Evolutionary conservation across 2,888 invertebrate genomes (phyloP), one percentile per base, ranked within the genome.

Genomic region (Acanthosepion pharaonis): DNA sequence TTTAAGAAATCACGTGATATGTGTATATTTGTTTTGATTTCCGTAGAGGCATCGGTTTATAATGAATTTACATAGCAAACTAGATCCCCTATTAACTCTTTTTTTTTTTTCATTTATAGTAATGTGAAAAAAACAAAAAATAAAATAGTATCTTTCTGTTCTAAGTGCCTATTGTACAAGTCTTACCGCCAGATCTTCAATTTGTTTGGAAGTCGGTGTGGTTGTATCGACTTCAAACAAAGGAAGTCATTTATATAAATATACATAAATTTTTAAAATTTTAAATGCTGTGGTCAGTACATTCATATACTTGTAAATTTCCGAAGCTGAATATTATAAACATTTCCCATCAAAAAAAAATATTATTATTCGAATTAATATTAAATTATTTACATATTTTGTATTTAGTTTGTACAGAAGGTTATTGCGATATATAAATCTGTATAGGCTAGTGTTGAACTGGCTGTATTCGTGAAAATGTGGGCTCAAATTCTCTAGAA

Each of bases 321-420:
- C n/a, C n/a, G 5, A 78, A 8, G n/a, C 78, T 55, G 59, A 59
- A 33, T 78, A n/a, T 78, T 78, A 78, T 15, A 78, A 78, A 78
- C 78, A 78, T n/a, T n/a, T 78, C n/a, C n/a, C 78, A 78, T 64
- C n/a, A 78, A 9, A 78, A 78, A 11, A 78, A n/a, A 78, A 42
- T 42, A 42, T 42, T 42, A 42, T 42, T 42, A 33, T 78, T 78
- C n/a, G n/a, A 78, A 78, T 78, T 78, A 11, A 78, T 78, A 78
- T 78, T 78, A 78, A 78, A 33, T 78, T 78, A 78, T 64, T 64
- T 64, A 64, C 64, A 64, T 64, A 64, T 78, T 78, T 78, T 78
- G 78, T 33, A 33, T 78, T 78, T 78, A 78, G 78, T n/a, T 78
- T 78, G 78, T 78, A 78, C 33, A 78, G 18, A 78, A 78, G n/a